A percentile compares a stretch with the other conserved stretches of the same genome.
phyloP scores from a whole-genome alignment of 30 jellyfish, hydroid and myxozoan genomes.

The Turritopsis dohrnii region DNA sequence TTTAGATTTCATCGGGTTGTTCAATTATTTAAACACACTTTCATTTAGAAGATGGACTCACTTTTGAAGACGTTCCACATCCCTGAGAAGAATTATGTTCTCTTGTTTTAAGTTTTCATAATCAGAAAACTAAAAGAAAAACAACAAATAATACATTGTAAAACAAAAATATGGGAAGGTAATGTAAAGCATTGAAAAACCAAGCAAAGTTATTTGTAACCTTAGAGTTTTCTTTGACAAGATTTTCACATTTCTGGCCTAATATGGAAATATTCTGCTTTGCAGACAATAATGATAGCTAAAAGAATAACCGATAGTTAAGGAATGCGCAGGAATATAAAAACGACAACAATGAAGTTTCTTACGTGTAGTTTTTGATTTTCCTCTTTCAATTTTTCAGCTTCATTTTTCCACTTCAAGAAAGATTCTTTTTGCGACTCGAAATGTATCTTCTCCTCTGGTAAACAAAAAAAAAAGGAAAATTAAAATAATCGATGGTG shows the following conservation, averaged over 20 bases:
- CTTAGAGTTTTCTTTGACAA: background rate
- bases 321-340: background rate
- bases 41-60: background rate
- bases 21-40: background rate
- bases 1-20: too few relatives aligned
- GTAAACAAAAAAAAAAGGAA: background rate
- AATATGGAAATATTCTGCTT: background rate
- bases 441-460: constrained; percentile 31
- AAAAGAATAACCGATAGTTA: background rate
- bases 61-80: background rate
- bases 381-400: constrained; percentile 18
- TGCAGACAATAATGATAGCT: background rate
- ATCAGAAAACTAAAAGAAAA: background rate
- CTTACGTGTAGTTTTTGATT: constrained; percentile 11
- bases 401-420: constrained; percentile 32
- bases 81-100: background rate
- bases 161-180: too few relatives aligned
- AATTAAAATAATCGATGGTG: background rate
- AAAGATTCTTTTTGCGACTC: constrained; percentile 19
- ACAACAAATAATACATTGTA: too few relatives aligned
- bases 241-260: background rate
- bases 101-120: background rate
- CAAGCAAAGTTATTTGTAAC: background rate
- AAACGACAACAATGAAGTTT: background rate
- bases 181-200: background rate